phyloP scores from a whole-genome alignment of 2,797 vertebrate species.

The Triplophysa yarkandensis region DNA sequence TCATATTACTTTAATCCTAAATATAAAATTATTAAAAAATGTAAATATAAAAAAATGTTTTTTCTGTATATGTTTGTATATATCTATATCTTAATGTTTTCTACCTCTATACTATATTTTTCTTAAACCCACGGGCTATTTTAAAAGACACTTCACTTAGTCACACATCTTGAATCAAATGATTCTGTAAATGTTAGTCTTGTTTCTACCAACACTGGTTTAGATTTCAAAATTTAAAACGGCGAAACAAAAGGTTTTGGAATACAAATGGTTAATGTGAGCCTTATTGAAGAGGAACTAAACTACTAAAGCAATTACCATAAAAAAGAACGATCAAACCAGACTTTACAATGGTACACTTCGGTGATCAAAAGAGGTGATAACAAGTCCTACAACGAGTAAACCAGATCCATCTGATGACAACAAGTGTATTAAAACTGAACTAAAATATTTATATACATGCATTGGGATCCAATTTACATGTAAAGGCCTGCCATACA shows the following conservation, averaged over 20 bases:
- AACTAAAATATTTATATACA: not conserved
- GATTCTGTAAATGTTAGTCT: not conserved
- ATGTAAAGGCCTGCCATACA: not conserved
- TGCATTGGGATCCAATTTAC: not conserved
- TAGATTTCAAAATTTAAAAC: not conserved
- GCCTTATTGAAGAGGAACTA: slow-evolving; percentile 3
- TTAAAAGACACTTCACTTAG: too few relatives aligned
- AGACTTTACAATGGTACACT: slow-evolving; percentile 37
- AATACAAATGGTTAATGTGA: slow-evolving; percentile 36
- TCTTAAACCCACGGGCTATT: too few relatives aligned
- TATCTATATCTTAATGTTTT: too few relatives aligned
- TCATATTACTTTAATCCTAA: too few relatives aligned
- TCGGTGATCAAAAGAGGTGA: slow-evolving; percentile 34
- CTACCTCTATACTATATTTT: too few relatives aligned
- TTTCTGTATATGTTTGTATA: too few relatives aligned
- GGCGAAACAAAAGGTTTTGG: slow-evolving; percentile 15
- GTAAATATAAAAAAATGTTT: too few relatives aligned
- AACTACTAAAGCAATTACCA: slow-evolving; percentile 34
- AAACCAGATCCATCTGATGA: slow-evolving; percentile 15
- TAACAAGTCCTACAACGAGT: slow-evolving; percentile 24
- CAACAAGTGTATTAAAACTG: not conserved
- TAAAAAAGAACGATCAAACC: slow-evolving; percentile 36
- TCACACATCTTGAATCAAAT: too few relatives aligned
- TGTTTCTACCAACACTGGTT: not conserved
- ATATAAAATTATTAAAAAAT: too few relatives aligned